phyloP scores from a whole-genome alignment of 2,888 invertebrate species.

The Leptopilina drosophilae region DNA sequence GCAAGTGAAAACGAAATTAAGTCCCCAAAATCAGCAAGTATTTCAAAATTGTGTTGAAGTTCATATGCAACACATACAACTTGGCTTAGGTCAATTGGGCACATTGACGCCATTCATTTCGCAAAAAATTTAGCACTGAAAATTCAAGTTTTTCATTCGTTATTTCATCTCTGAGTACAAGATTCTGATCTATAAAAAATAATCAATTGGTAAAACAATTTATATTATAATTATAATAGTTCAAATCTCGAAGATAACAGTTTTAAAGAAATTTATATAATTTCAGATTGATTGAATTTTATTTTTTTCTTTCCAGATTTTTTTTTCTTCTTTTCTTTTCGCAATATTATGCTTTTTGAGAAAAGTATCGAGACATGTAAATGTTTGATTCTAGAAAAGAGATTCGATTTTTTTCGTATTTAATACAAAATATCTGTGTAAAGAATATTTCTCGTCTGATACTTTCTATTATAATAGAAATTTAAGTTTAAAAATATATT shows the following conservation, averaged over 20 bases:
- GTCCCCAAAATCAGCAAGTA: constrained; percentile 85
- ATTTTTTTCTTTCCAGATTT: constrained; percentile 1
- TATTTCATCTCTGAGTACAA: constrained; percentile 44
- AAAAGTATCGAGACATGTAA: constrained; percentile 2
- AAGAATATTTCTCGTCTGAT: background rate
- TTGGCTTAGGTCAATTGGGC: constrained; percentile 80
- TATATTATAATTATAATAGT: background rate
- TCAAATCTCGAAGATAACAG: background rate
- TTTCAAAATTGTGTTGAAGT: constrained; percentile 94
- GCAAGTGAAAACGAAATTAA: constrained; percentile 89
- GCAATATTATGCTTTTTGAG: background rate
- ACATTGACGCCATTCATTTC: constrained; percentile 74
- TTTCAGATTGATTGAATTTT: background rate
- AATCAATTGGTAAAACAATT: background rate
- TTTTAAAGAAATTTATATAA: background rate
- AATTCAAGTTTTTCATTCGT: background rate
- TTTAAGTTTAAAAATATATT: background rate
- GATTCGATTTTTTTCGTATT: background rate
- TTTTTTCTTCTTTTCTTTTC: background rate
- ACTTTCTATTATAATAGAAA: background rate
- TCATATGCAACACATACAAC: constrained; percentile 93
- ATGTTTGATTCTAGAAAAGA: background rate
- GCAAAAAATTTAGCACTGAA: constrained; percentile 71
- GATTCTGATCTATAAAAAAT: constrained; percentile 7
- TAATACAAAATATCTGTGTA: constrained; percentile 8